A percentile compares a stretch with the other conserved stretches of the same genome.
Evolutionary conservation across 2,797 vertebrate genomes (phyloP).

Genomic region (Natrix natrix): DNA sequence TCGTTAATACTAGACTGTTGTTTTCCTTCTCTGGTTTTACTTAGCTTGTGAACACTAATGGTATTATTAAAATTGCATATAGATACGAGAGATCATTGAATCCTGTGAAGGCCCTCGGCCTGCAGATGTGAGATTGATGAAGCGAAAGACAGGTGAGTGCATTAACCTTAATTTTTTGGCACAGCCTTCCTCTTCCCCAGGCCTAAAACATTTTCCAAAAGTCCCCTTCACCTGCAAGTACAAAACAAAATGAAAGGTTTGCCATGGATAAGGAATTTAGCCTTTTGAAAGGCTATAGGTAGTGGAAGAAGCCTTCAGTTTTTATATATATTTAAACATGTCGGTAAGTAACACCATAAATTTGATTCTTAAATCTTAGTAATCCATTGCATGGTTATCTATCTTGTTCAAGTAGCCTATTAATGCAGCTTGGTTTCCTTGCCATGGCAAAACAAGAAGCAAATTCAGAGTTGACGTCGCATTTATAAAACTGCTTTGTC

Average conservation of each 20-base stretch:
- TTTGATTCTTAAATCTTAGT: conserved; percentile 65
- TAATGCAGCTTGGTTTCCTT: conserved; percentile 83
- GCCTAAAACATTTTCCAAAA: conserved; percentile 74
- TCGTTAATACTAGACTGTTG: neutral
- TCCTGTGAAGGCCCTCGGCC: conserved; percentile 96
- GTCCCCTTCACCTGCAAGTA: conserved; percentile 75
- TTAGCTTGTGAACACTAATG: conserved; percentile 41
- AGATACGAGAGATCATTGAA: conserved; percentile 94
- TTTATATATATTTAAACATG: conserved; percentile 61
- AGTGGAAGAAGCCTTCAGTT: conserved; percentile 71
- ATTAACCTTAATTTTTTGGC: conserved; percentile 61
- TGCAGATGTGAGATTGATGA: conserved; percentile 97
- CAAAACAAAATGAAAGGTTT: conserved; percentile 88
- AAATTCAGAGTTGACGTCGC: conserved; percentile 83
- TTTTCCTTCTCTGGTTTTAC: neutral
- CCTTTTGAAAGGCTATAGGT: conserved; percentile 75
- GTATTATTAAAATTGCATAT: conserved; percentile 54
- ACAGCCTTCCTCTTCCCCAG: conserved; percentile 69
- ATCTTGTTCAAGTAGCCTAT: conserved; percentile 73
- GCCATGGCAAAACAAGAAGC: conserved; percentile 94
- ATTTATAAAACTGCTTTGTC: conserved; percentile 87
- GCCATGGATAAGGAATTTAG: conserved; percentile 89
- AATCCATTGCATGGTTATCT: conserved; percentile 78
- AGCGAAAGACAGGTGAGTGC: conserved; percentile 98
- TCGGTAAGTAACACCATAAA: conserved; percentile 77